A percentile compares a stretch with the other conserved stretches of the same genome.
Conservation (phyloP, 2,113 vertebrate species). For the Phyllopteryx taeniolatus region DNA sequence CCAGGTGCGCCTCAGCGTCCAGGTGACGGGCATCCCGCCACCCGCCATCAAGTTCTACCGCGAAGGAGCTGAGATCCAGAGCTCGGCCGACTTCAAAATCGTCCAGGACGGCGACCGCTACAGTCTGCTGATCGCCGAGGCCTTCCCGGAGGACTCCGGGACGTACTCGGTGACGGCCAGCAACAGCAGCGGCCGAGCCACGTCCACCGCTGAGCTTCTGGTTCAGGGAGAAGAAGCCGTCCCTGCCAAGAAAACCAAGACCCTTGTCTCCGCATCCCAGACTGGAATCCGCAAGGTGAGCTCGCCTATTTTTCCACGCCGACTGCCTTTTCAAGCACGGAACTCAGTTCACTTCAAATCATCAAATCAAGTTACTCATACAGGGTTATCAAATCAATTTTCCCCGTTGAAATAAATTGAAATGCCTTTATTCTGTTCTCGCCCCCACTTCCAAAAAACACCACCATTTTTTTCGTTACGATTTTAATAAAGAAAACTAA, state of each 20-base stretch:
- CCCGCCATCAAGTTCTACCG: constrained; percentile 97
- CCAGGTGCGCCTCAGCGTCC: constrained; percentile 90
- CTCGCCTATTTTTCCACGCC: background rate
- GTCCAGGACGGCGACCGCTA: constrained; percentile 90
- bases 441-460: too few relatives aligned
- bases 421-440: too few relatives aligned
- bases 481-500: too few relatives aligned
- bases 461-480: too few relatives aligned
- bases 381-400: too few relatives aligned
- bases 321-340: background rate
- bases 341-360: too few relatives aligned
- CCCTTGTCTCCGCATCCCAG: constrained; percentile 87
- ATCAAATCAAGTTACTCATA: too few relatives aligned
- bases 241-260: constrained; percentile 94
- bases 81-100: constrained; percentile 95
- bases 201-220: constrained; percentile 91
- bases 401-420: too few relatives aligned
- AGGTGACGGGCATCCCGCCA: constrained; percentile 94
- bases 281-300: constrained; percentile 87
- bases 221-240: constrained; percentile 91
- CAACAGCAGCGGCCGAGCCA: constrained; percentile 94
- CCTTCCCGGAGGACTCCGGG: constrained; percentile 94
- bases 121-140: constrained; percentile 92
- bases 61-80: constrained; percentile 98
- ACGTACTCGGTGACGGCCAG: constrained; percentile 94